These are phyloP conservation scores for Pangasius mekongensis DNA, from an alignment of 2,797 vertebrate species.

Conservation along the genomic window DNA sequence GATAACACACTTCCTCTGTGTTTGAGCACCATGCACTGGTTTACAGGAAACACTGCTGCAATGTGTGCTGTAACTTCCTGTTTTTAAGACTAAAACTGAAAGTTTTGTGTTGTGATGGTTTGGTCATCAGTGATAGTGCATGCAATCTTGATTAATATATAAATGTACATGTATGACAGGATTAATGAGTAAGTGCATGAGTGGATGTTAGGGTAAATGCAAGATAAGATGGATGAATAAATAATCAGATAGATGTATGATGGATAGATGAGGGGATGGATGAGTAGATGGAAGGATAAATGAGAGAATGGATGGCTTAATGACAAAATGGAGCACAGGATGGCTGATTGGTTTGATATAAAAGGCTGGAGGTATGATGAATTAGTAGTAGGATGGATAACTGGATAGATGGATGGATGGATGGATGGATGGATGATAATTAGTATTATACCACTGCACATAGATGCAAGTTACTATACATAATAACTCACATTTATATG, in stretches of 20 bases:
- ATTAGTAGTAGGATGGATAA: not conserved
- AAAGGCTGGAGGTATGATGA: not conserved
- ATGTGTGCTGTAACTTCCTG: conserved; percentile 27
- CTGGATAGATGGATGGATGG: not conserved
- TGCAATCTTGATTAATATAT: not conserved
- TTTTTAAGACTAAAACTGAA: conserved; percentile 20
- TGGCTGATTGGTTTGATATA: not conserved
- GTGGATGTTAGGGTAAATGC: not conserved
- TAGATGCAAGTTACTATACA: not conserved
- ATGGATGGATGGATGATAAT: not conserved
- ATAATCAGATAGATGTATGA: not conserved
- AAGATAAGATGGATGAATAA: not conserved
- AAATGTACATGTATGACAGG: not conserved
- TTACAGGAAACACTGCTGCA: conserved; percentile 33
- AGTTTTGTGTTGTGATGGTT: not conserved
- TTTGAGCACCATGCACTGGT: not conserved
- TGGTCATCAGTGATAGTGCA: not conserved
- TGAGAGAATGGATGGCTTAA: not conserved
- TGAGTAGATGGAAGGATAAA: not conserved
- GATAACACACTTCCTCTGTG: conserved; percentile 15
- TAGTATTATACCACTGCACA: not conserved
- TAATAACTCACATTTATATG: not conserved
- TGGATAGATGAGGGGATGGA: not conserved
- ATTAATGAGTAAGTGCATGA: not conserved
- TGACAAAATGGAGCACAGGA: not conserved